Conservation (phyloP, 1,140 invertebrate genomes). For the Zaprionus lachaisei region DNA sequence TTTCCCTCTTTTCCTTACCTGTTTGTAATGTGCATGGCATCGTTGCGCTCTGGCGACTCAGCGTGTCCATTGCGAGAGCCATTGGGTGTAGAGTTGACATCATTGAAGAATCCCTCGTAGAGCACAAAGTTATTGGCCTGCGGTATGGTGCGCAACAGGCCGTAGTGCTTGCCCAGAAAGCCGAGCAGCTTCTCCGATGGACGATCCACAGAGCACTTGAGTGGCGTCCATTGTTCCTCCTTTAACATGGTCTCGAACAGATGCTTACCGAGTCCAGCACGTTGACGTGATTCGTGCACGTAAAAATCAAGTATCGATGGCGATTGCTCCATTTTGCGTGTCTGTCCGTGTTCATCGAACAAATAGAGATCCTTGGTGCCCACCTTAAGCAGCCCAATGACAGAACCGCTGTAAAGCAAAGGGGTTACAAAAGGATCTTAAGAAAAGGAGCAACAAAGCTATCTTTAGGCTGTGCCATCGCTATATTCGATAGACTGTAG, state of each 20-base stretch:
- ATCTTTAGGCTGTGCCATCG: background rate
- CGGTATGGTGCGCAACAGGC: slow-evolving; percentile 88
- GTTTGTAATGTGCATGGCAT: slow-evolving; percentile 75
- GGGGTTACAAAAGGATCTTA: too few species aligned
- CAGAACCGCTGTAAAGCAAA: slow-evolving; percentile 85
- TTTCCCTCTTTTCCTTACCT: slow-evolving; percentile 62
- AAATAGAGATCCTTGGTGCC: slow-evolving; percentile 94
- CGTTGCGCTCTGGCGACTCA: slow-evolving; percentile 48
- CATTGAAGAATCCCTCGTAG: slow-evolving; percentile 92
- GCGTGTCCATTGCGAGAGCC: slow-evolving; percentile 57
- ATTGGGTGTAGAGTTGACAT: slow-evolving; percentile 61
- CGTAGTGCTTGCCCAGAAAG: slow-evolving; percentile 94
- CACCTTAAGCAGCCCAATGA: slow-evolving; percentile 93
- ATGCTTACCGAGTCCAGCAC: slow-evolving; percentile 90
- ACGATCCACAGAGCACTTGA: slow-evolving; percentile 94
- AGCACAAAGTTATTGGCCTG: slow-evolving; percentile 96
- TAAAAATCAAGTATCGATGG: slow-evolving; percentile 95
- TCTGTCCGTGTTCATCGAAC: slow-evolving; percentile 89
- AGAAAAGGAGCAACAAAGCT: background rate
- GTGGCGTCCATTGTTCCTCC: slow-evolving; percentile 88
- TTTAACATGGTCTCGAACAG: slow-evolving; percentile 93
- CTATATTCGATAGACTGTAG: too few species aligned
- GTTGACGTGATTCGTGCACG: slow-evolving; percentile 91
- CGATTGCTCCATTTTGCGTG: slow-evolving; percentile 89
- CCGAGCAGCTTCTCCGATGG: slow-evolving; percentile 94